phyloP scores from a whole-genome alignment of 2,113 vertebrate genomes.

The Podarcis raffonei region DNA sequence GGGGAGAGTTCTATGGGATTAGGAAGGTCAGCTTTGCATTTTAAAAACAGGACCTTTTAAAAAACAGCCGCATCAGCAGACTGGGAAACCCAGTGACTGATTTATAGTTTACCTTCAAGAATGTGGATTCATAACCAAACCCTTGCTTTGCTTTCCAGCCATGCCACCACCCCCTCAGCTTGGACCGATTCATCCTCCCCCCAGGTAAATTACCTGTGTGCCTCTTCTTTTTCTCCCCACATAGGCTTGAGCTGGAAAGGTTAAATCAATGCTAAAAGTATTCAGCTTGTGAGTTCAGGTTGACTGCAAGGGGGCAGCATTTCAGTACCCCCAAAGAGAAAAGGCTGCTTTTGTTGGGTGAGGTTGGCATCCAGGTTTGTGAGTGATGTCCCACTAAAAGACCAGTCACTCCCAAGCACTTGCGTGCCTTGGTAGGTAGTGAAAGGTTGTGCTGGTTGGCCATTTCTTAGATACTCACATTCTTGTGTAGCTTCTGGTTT shows the following conservation, averaged over 20 bases:
- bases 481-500: conserved; percentile 23
- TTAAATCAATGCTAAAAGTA: background rate
- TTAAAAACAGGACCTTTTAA: background rate
- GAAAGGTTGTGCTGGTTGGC: background rate
- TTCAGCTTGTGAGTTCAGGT: background rate
- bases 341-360: background rate
- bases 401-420: background rate
- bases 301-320: background rate
- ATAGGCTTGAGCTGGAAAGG: background rate
- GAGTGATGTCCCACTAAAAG: background rate
- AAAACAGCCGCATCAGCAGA: background rate
- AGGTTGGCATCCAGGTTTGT: background rate
- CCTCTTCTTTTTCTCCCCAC: background rate
- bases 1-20: background rate
- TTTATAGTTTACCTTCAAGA: background rate
- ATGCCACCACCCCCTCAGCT: conserved; percentile 88
- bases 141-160: conserved; percentile 52
- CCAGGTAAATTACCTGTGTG: conserved; percentile 65
- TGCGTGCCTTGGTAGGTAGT: background rate
- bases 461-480: background rate
- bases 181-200: conserved; percentile 84
- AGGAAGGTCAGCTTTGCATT: background rate
- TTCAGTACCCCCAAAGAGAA: background rate
- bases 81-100: background rate
- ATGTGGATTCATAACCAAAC: background rate